These are phyloP conservation scores for Sycophila texana DNA, from an alignment of 2,888 invertebrate genomes.

Conservation along the genomic window DNA sequence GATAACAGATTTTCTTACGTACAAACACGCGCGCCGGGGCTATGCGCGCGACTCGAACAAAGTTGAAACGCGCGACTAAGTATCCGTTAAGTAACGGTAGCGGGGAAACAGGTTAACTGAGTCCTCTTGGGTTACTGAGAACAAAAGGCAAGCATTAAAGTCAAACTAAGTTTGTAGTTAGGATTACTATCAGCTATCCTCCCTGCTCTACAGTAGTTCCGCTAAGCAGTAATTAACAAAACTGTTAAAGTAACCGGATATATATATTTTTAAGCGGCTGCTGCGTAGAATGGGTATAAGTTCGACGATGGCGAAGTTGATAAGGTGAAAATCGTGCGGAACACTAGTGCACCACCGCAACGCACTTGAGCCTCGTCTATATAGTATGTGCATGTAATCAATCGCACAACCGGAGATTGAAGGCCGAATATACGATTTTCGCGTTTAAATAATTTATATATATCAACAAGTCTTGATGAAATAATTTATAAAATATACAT, in stretches of 20 bases:
- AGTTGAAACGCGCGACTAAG: slow-evolving; percentile 47
- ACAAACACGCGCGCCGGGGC: neutral
- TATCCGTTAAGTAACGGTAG: slow-evolving; percentile 53
- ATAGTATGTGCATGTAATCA: neutral
- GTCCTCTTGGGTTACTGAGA: slow-evolving; percentile 43
- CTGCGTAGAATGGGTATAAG: neutral
- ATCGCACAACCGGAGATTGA: too few relatives aligned
- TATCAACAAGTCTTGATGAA: too few relatives aligned
- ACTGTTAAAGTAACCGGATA: slow-evolving; percentile 45
- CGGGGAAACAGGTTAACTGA: slow-evolving; percentile 46
- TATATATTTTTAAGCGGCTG: neutral
- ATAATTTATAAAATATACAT: too few relatives aligned
- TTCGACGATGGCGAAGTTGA: too few relatives aligned
- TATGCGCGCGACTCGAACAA: slow-evolving; percentile 13
- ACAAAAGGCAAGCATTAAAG: slow-evolving; percentile 56
- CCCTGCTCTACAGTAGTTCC: slow-evolving; percentile 13
- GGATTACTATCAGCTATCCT: slow-evolving; percentile 51
- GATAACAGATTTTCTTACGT: slow-evolving; percentile 3
- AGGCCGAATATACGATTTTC: too few relatives aligned
- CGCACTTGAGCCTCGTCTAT: neutral
- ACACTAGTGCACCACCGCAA: too few relatives aligned
- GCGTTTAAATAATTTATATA: too few relatives aligned
- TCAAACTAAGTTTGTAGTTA: slow-evolving; percentile 55
- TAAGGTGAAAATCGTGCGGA: too few relatives aligned
- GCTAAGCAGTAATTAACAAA: slow-evolving; percentile 54